phyloP scores from a whole-genome alignment of 2,113 vertebrate genomes.

The Oreochromis tanganicae region DNA sequence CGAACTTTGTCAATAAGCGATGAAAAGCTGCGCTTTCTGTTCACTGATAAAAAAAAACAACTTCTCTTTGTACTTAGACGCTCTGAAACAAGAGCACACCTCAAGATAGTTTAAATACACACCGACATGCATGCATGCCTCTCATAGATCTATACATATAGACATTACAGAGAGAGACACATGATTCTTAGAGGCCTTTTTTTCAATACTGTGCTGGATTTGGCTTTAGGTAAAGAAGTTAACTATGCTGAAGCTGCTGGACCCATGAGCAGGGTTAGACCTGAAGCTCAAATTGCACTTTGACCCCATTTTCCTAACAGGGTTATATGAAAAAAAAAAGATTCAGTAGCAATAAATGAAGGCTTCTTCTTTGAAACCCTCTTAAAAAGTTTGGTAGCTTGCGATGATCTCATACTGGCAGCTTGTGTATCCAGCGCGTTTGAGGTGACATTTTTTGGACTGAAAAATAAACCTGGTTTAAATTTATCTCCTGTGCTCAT shows the following conservation, averaged over 20 bases:
- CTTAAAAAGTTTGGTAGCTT: neutral
- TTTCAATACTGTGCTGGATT: neutral
- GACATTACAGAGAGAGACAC: neutral
- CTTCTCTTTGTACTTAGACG: neutral
- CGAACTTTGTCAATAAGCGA: slow-evolving; percentile 7
- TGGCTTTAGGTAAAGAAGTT: neutral
- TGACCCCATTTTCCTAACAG: neutral
- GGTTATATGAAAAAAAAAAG: neutral
- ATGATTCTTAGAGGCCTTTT: slow-evolving; percentile 12
- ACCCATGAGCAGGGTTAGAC: neutral
- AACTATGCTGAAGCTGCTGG: neutral
- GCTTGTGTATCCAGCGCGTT: neutral
- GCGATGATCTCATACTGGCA: neutral
- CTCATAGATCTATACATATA: neutral
- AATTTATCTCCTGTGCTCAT: neutral
- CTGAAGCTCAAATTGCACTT: neutral
- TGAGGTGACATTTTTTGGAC: neutral
- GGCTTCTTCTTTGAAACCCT: no score
- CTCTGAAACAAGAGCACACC: neutral
- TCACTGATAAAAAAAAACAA: slow-evolving; percentile 28
- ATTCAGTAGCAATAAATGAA: neutral
- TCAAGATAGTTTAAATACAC: neutral
- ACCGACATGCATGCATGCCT: neutral
- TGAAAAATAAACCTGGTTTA: neutral
- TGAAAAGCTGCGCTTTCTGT: slow-evolving; percentile 20